Evolutionary conservation across 2,888 invertebrate species (phyloP), one percentile per base, ranked within the genome.

Genomic region (Luffia ferchaultella): DNA sequence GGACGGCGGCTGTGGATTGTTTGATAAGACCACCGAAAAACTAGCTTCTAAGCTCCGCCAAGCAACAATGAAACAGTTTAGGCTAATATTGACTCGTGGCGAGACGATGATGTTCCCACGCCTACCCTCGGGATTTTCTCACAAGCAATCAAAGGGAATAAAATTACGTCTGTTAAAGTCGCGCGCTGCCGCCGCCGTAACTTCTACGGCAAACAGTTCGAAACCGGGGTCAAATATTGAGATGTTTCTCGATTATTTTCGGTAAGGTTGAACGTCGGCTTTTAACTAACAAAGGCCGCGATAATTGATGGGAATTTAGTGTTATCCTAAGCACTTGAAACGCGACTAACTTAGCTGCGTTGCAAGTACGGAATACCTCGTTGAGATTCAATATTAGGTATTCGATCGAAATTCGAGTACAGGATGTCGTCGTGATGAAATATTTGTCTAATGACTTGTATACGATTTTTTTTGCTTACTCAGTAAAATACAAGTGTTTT

Each of bases 221-320:
- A 63, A 62, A 61, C 60, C 60, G 46, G 42, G 46, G 42, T 45
- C 74, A 76, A 82, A 82, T 77, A 79, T 78, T 77, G 70, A 59
- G 60, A 61, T 50, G 41, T 42, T 20, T 15, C 42, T 72, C 68
- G 74, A 83, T 80, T 70, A 52, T 49, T 78, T 79, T 73, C 69
- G 63, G 57, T 63, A 65, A 66, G 67, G 65, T 63, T 60, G 63
- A 58, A 55, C 67, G 65, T 73, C 80, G 78, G 82, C 78, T 80
- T 79, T 82, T 78, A 79, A 62, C 57, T 62, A 67, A 73, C 72
- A 80, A 80, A 77, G 68, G 74, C 76, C 47, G 63, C 71, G 80
- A 65, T 79, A 82, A 83, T 78, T 79, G 75, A 60, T 71, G 70
- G 70, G 70, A 70, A 75, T 71, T 75, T 74, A 70, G 69, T 73